Evolutionary conservation across 2,797 vertebrate genomes (phyloP), one percentile per base, ranked within the genome.

Genomic region (Muscicapa striata): DNA sequence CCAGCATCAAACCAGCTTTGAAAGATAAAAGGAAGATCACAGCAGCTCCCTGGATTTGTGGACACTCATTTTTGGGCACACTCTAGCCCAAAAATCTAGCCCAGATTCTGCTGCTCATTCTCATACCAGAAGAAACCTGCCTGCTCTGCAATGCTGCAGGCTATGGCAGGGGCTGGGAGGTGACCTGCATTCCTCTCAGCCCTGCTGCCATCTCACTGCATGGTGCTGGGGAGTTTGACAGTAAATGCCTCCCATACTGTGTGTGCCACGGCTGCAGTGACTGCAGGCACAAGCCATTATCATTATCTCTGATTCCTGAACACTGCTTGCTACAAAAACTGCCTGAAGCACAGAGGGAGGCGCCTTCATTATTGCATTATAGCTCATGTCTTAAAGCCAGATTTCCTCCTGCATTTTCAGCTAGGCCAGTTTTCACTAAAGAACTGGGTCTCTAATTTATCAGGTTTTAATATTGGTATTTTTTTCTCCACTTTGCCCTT

Each of bases 331-430:
- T 84, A 22, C 51, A 82, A 93, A 91, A 88, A 24, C 77, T 82
- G 73, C n/a, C 76, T 84, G 89, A 79, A 70, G 70, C 95, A 68
- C 92, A 90, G 87, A 64, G 77, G 83, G 87, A 96, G 78, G 85
- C 0, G 0, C 64, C 85, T 96, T 84, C 61, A 32, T 89, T 94
- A 94, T 22, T 57, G n/a, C n/a, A 11, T 63, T 88, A 52, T 13
- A 69, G 63, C 52, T 94, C 82, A 40, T 0, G 0, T 79, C 63
- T 86, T 58, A 69, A 82, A 90, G 82, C 12, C 52, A 77, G 59
- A 64, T 87, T 88, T 89, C 69, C 34, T 86, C 41, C 67, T 67
- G 70, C 26, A 23, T 85, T 86, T 93, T 91, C 78, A 83, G 46
- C 29, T 72, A 74, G 70, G 57, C 26, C 34, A 89, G 64, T 51